Conservation (phyloP, 2,888 invertebrate species). For the Brachyptera risi region DNA sequence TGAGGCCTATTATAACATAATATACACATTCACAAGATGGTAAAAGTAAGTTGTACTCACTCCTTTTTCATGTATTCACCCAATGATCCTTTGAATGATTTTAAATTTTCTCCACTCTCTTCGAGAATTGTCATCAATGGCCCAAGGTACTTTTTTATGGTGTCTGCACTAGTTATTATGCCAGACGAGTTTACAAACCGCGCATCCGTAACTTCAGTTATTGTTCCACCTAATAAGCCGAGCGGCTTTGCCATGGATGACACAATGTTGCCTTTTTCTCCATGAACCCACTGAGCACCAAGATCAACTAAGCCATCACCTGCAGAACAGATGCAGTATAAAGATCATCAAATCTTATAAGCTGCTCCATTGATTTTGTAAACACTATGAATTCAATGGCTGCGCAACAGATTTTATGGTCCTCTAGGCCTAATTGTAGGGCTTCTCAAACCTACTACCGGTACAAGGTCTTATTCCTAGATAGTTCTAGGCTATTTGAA, state of each 20-base stretch:
- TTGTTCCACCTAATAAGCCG: slow-evolving; percentile 26
- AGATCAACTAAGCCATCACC: slow-evolving; percentile 58
- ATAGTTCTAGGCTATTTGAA: too few relatives aligned
- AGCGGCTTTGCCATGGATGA: slow-evolving; percentile 37
- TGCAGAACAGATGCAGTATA: too few relatives aligned
- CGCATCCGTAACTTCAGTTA: slow-evolving; percentile 25
- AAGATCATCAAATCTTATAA: neutral
- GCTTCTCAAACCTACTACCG: too few relatives aligned
- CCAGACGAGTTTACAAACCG: slow-evolving; percentile 30
- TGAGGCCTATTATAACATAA: too few relatives aligned
- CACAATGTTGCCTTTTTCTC: slow-evolving; percentile 57
- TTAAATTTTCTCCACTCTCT: slow-evolving; percentile 40
- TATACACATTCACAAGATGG: too few relatives aligned
- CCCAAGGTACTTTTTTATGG: slow-evolving; percentile 12
- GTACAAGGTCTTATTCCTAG: too few relatives aligned
- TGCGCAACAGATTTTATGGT: too few relatives aligned
- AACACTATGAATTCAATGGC: too few relatives aligned
- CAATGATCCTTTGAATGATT: slow-evolving; percentile 42
- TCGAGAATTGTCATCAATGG: slow-evolving; percentile 40
- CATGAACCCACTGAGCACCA: slow-evolving; percentile 79
- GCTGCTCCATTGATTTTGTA: too few relatives aligned
- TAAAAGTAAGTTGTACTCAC: too few relatives aligned
- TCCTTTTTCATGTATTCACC: slow-evolving; percentile 43
- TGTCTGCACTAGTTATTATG: slow-evolving; percentile 5
- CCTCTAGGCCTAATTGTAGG: too few relatives aligned